These are phyloP conservation scores for Eumeta japonica DNA, from an alignment of 1,140 invertebrate species.

Conservation along the genomic window DNA sequence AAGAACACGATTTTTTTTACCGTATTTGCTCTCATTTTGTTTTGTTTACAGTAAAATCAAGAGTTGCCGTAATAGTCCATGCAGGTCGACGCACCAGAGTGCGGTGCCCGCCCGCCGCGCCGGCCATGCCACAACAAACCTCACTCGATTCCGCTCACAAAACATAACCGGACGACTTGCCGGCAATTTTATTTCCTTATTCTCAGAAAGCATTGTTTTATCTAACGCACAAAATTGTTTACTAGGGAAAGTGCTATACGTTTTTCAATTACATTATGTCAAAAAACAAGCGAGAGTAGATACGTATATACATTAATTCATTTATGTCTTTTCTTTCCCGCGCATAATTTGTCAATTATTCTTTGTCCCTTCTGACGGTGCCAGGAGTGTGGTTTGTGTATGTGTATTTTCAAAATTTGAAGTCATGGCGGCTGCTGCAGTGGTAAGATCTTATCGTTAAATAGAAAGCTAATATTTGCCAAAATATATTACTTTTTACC, in stretches of 20 bases:
- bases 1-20: not conserved
- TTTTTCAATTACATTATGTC: conserved; percentile 5
- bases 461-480: too few species aligned
- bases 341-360: not conserved
- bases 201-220: too few species aligned
- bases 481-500: too few species aligned
- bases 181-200: conserved; percentile 16
- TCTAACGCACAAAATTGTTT: conserved; percentile 7
- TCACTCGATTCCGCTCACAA: conserved; percentile 48
- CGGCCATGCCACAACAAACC: conserved; percentile 24
- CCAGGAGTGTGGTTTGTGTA: too few species aligned
- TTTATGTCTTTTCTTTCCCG: conserved; percentile 10
- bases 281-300: too few species aligned
- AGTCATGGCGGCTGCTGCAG: too few species aligned
- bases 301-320: too few species aligned
- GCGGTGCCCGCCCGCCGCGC: conserved; percentile 29
- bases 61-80: conserved; percentile 4
- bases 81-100: conserved; percentile 22
- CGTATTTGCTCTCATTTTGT: too few species aligned
- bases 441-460: too few species aligned
- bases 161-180: conserved; percentile 49
- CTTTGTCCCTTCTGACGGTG: too few species aligned
- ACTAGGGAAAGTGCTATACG: conserved; percentile 7
- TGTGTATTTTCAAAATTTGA: too few species aligned
- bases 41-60: too few species aligned